These are phyloP conservation scores for Acronicta leporina DNA, from an alignment of 2,888 invertebrate species.

Conservation along the genomic window DNA sequence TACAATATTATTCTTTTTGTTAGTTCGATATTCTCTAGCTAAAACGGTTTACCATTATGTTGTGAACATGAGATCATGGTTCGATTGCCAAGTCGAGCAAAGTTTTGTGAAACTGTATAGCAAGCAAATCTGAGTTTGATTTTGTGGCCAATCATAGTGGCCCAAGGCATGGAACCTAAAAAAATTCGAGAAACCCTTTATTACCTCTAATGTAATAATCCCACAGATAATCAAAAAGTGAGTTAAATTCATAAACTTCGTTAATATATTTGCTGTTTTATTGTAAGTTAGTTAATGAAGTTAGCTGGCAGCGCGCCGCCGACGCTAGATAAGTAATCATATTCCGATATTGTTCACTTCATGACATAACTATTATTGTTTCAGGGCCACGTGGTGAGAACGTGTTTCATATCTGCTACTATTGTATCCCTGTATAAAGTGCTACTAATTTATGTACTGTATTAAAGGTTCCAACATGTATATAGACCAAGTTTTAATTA, in stretches of 20 bases:
- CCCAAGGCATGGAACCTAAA: too few species aligned
- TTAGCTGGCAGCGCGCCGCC: conserved; percentile 49
- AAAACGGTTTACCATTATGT: neutral
- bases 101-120: too few species aligned
- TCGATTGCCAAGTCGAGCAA: too few species aligned
- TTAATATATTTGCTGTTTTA: conserved; percentile 60
- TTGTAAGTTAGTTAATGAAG: conserved; percentile 77
- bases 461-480: too few species aligned
- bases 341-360: conserved; percentile 40
- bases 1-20: neutral
- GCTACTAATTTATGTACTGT: neutral
- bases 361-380: conserved; percentile 38
- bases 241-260: conserved; percentile 51
- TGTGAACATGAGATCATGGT: too few species aligned
- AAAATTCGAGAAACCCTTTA: too few species aligned
- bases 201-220: too few species aligned
- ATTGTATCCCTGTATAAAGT: neutral
- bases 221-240: too few species aligned
- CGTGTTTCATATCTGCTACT: conserved; percentile 20
- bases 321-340: conserved; percentile 60
- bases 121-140: too few species aligned
- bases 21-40: neutral
- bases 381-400: conserved; percentile 28
- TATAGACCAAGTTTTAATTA: neutral
- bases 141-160: too few species aligned